Evolutionary conservation across 2,888 invertebrate species (phyloP).

Genomic region (Iselma pallidipennis): DNA sequence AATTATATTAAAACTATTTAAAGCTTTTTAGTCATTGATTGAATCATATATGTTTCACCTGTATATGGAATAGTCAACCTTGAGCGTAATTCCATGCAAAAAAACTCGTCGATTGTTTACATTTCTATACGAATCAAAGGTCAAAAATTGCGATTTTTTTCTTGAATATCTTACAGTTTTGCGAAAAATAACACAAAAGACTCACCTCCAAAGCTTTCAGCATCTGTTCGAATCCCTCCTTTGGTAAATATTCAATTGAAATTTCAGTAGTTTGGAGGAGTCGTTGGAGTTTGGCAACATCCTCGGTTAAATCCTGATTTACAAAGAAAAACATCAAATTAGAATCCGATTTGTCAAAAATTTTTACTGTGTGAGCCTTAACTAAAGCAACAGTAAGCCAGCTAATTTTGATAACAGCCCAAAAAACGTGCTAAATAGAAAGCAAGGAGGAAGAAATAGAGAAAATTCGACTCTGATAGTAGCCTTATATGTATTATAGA

Average conservation of each 20-base stretch:
- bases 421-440: too few species aligned
- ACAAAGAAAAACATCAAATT: neutral
- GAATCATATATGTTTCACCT: neutral
- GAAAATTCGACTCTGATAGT: neutral
- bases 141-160: neutral
- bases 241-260: slow-evolving; percentile 69
- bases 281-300: slow-evolving; percentile 71
- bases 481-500: too few species aligned
- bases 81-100: neutral
- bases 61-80: neutral
- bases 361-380: neutral
- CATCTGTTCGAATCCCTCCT: slow-evolving; percentile 73
- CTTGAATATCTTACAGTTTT: too few species aligned
- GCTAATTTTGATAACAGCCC: neutral
- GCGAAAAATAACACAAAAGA: too few species aligned
- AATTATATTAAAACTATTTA: neutral
- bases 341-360: neutral
- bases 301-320: slow-evolving; percentile 55
- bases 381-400: neutral
- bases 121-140: neutral
- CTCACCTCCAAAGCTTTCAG: slow-evolving; percentile 73
- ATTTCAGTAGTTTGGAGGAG: slow-evolving; percentile 70
- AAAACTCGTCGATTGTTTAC: neutral
- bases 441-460: neutral
- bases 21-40: neutral